Evolutionary conservation across 37 sponge, comb jelly and placozoan species (phyloP), one percentile per base, ranked within the genome.

Genomic region (Beroe ovata): DNA sequence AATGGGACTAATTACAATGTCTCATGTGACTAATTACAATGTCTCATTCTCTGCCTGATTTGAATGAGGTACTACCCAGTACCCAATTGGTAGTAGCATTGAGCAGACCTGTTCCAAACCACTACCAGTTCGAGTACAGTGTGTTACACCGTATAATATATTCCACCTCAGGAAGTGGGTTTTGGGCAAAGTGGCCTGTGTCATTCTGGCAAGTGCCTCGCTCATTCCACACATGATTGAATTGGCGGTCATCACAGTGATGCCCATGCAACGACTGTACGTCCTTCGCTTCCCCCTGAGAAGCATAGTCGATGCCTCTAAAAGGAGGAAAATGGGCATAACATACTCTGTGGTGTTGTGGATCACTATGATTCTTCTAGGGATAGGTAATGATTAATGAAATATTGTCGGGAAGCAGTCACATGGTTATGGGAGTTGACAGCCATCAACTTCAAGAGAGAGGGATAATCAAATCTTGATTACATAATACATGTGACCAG

Each of bases 241-340:
- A 30, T 37, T 66, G 16, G 36, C 30, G 18, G 32, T 66, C 32
- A 66, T 30, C 32, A 32, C 69, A 30, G 69, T 30, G 35, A 25
- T 66, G 36, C 69, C 69, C 36, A 34, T 66, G 18, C 69, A 66
- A 18, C 32, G 69, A 29, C 69, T 66, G 36, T 66, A 66, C 69
- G 69, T 66, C 4, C 29, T 66, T 18, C 33, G 30, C 32, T 66
- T 34, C 36, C 69, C 69, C 33, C 69, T 66, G 1, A 26, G 69
- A 1, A 66, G 69, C 30, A 25, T 66, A 1, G 36, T 30, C 6
- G 30, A 66, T 37, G 69, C 69, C 36, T 66, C 69, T 1, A 26
- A 30, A 16, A 25, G 69, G 2, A 66, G 69, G 36, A 66, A 66
- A 30, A 25, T 66, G 18, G 69, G 69, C 1, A 66, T 66, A 26